Percentiles rank a stretch among this genome's conserved stretches.
phyloP scores from a whole-genome alignment of 2,113 vertebrate species.

The Aspidoscelis tigris region DNA sequence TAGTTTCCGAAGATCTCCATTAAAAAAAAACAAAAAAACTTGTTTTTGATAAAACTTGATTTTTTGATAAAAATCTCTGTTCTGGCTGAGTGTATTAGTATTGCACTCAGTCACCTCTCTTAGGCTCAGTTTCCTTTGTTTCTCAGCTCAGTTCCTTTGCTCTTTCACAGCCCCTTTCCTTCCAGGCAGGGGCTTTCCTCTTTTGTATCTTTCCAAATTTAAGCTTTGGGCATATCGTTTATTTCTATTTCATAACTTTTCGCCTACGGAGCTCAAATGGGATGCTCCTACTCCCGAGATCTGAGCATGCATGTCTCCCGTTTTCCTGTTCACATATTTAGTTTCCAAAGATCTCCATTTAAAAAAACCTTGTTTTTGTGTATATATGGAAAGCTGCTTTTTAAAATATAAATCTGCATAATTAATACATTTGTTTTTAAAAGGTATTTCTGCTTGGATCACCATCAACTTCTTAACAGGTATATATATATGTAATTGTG shows the following conservation, averaged over 20 bases:
- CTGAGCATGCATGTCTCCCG: not conserved
- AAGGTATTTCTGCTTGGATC: constrained; percentile 95
- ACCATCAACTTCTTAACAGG: constrained; percentile 94
- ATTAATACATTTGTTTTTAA: constrained; percentile 31
- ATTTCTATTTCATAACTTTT: no score
- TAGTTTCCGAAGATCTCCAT: not conserved
- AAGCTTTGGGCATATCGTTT: no score
- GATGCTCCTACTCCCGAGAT: no score
- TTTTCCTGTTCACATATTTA: not conserved
- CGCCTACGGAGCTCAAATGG: no score
- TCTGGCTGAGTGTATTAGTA: no score
- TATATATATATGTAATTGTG: constrained; percentile 55
- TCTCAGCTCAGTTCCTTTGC: no score
- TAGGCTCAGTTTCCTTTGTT: no score
- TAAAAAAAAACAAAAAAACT: not conserved
- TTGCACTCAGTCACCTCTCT: no score
- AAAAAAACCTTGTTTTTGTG: not conserved
- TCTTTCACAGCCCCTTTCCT: no score
- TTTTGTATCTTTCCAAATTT: no score
- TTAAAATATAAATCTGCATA: constrained; percentile 8
- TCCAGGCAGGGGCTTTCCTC: no score
- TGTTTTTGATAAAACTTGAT: not conserved
- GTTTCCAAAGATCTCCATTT: not conserved
- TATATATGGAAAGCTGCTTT: not conserved
- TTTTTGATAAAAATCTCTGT: no score